These are phyloP conservation scores for Pampusana beccarii DNA, from an alignment of 2,113 vertebrate genomes.

Conservation along the genomic window DNA sequence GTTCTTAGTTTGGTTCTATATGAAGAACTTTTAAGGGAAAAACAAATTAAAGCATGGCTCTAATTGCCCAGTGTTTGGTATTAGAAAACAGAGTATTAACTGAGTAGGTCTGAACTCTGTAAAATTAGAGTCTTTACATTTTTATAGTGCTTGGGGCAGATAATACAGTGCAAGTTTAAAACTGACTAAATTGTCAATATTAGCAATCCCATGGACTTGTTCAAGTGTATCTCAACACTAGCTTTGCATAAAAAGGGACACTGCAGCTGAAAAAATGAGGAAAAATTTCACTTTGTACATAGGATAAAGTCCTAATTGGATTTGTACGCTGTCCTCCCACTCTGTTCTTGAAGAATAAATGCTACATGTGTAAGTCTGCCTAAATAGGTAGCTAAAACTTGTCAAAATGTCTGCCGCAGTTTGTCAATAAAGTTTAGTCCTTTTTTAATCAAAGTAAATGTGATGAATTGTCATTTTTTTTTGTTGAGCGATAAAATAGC, in stretches of 20 bases:
- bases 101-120: conserved; percentile 50
- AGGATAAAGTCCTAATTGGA: conserved; percentile 85
- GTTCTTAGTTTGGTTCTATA: conserved; percentile 9
- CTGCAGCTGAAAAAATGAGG: conserved; percentile 81
- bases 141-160: conserved; percentile 23
- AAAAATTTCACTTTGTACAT: conserved; percentile 85
- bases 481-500: conserved; percentile 79
- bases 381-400: conserved; percentile 96
- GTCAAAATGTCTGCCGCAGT: conserved; percentile 93
- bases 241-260: conserved; percentile 85
- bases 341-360: conserved; percentile 83
- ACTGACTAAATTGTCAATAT: conserved; percentile 15
- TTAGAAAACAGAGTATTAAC: conserved; percentile 42
- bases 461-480: conserved; percentile 91
- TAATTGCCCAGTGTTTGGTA: conserved; percentile 56
- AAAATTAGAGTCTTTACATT: conserved; percentile 9
- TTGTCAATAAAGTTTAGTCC: conserved; percentile 98
- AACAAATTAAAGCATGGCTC: conserved; percentile 31
- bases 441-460: conserved; percentile 91
- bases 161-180: conserved; percentile 22
- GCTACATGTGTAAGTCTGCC: conserved; percentile 92
- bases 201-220: conserved; percentile 44
- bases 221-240: conserved; percentile 81
- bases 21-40: conserved; percentile 47
- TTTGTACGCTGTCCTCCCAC: conserved; percentile 85